Evolutionary conservation across 2,797 vertebrate genomes (phyloP), one percentile per base, ranked within the genome.

Genomic region (Kryptopterus vitreolus): DNA sequence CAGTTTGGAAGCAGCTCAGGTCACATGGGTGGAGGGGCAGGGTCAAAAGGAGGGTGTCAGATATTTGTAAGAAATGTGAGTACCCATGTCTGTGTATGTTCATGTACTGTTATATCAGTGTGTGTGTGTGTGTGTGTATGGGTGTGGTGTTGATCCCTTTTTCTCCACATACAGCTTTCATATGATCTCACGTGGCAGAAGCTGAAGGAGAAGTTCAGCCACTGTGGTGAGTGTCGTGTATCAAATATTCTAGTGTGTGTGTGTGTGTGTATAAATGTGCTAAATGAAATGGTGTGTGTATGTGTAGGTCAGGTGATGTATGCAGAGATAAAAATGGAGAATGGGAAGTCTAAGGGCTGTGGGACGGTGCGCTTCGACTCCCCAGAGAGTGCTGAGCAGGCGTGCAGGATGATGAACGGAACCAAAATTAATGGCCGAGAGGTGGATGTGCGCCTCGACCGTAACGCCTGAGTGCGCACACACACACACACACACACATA

Each of bases 241-340:
- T 0, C 20, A 7, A 7, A 43, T 7, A 43, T 7, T 43, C 38
- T 43, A 43, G 38, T 38, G 35, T 38, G 35, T 38, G 35, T 38
- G 35, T 38, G 24, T 29, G 24, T 29, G 55, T 57, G 55, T 59
- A 3, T 16, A 15, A 15, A 4, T 20, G 7, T 9, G 26, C 2
- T n/a, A n/a, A n/a, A n/a, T n/a, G n/a, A n/a, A n/a, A n/a, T n/a
- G n/a, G 0, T 20, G 13, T 7, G 15, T 9, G 16, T 11, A 18
- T 35, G n/a, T 24, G 2, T 29, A 99, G 98, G 98, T 89, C 96
- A 97, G 88, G 98, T 99, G 83, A 97, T 99, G 96, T 99, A 96
- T 88, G 98, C 98, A 78, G 98, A 99, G 90, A 98, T 99, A 90
- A 99, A 99, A 94, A 99, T 98, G 98, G 97, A 99, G 91, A 98